These are phyloP conservation scores for Champsocephalus gunnari DNA, from an alignment of 2,797 vertebrate species.

Conservation along the genomic window DNA sequence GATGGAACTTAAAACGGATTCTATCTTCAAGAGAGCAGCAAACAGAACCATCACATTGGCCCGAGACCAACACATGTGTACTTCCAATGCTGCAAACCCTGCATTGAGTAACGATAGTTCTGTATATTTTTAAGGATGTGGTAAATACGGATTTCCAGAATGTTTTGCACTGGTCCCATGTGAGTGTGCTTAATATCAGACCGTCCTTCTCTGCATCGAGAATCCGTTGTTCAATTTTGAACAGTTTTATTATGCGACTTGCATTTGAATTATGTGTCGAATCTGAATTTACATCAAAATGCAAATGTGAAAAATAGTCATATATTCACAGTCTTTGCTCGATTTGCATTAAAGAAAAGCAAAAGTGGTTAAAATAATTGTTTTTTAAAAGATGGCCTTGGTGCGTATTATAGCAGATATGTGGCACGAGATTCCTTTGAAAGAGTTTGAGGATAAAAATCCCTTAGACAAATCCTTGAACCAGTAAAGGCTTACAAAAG, in stretches of 20 bases:
- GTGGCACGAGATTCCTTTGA: conserved; percentile 47
- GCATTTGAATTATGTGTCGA: conserved; percentile 13
- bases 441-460: conserved; percentile 63
- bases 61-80: not conserved
- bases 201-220: not conserved
- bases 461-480: conserved; percentile 77
- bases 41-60: conserved; percentile 5
- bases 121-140: not conserved
- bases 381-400: conserved; percentile 21
- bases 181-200: not conserved
- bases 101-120: not conserved
- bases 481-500: conserved; percentile 79
- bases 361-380: not conserved
- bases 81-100: not conserved
- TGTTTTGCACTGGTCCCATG: not conserved
- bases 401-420: conserved; percentile 37
- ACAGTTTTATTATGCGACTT: conserved; percentile 1
- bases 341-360: conserved; percentile 25
- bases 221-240: not conserved
- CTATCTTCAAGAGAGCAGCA: not conserved
- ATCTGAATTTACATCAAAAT: conserved; percentile 28
- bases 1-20: not conserved
- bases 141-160: conserved; percentile 1
- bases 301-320: not conserved
- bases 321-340: conserved; percentile 1